Base-by-base conservation (phyloP, 2,797 vertebrate genomes). In the Microchirus variegatus region DNA sequence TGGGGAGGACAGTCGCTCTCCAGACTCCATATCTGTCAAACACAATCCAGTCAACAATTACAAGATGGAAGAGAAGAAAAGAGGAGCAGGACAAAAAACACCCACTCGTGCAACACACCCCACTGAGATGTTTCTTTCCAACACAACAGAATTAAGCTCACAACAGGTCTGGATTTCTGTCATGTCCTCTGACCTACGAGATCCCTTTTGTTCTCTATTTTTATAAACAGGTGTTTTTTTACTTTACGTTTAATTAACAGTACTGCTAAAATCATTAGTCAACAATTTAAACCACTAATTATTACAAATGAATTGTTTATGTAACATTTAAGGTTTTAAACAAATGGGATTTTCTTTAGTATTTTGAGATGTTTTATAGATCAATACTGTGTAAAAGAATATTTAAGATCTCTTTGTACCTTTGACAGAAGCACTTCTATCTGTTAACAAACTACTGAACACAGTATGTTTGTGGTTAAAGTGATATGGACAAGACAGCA, bases 21-120 rank as follows among this genome's bases (percentile, higher is more conserved):
- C 93, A 87, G 96, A 95, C 93, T 99, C 96, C 96, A 98, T 98
- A 87, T 91, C 97, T 98, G 63, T 81, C 82, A 87, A 90, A 89
- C 48, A 87, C 75, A 89, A 87, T 81, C 67, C 65, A 85, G 78
- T 81, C 73, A 90, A 67, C 22, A 69, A 61, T 90, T 55, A 75
- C 10, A 12, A 85, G 31, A 73, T 54, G 40, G 44, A 62, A 26
- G 40, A 51, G 9, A 55, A 65, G 18, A 74, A 59, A 68, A 48
- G n/a, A 17, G 60, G 13, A 10, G 22, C 5, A 12, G 1, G 9
- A 11, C 1, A 5, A 45, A 51, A 54, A n/a, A 16, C 31, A 38
- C 2, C 1, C 26, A 37, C 35, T 55, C 36, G 18, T 19, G 18
- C 44, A 31, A 37, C 31, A 65, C 40, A 64, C 52, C 45, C 58